Evolutionary conservation across 2,113 vertebrate genomes (phyloP).

Genomic region (Petromus typicus): DNA sequence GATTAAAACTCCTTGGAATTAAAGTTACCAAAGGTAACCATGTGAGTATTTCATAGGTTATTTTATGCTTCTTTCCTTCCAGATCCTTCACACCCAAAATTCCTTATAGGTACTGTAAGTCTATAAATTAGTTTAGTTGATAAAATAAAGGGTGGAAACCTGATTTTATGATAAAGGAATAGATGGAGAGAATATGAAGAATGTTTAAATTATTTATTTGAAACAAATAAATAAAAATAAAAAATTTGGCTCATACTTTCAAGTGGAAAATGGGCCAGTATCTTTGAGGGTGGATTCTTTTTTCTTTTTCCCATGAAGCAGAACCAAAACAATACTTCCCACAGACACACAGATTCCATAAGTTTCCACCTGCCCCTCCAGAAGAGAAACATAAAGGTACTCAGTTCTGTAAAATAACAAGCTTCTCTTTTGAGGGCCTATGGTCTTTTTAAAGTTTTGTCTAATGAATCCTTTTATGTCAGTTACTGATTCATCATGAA

Average conservation of each 20-base stretch:
- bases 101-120: neutral
- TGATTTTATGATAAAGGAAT: neutral
- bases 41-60: neutral
- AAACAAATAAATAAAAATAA: neutral
- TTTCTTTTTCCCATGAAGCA: neutral
- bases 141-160: neutral
- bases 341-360: neutral
- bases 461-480: no score
- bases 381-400: neutral
- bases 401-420: neutral
- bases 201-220: neutral
- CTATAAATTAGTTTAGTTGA: neutral
- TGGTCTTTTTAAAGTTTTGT: no score
- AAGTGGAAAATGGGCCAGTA: neutral
- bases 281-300: neutral
- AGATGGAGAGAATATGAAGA: neutral
- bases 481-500: neutral
- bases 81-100: neutral
- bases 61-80: neutral
- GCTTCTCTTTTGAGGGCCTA: neutral
- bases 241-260: neutral
- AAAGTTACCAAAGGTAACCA: neutral
- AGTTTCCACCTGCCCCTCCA: neutral
- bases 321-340: neutral
- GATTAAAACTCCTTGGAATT: neutral